These are phyloP conservation scores for Bembecia ichneumoniformis DNA, from an alignment of 2,888 invertebrate species.

Conservation along the genomic window DNA sequence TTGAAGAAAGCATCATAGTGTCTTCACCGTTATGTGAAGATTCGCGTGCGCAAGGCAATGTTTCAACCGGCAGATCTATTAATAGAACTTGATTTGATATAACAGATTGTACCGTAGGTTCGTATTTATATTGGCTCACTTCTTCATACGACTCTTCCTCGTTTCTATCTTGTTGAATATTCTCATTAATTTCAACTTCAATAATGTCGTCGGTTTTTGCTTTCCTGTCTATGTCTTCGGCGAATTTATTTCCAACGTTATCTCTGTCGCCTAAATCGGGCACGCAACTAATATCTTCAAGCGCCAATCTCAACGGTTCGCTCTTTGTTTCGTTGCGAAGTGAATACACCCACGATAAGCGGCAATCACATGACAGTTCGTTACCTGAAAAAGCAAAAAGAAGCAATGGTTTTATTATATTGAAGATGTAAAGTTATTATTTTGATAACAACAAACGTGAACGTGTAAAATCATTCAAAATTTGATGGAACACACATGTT, in stretches of 20 bases:
- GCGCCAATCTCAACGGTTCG: conserved; percentile 74
- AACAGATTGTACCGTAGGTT: conserved; percentile 35
- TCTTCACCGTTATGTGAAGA: conserved; percentile 47
- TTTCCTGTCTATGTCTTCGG: conserved; percentile 6
- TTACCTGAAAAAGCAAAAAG: conserved; percentile 76
- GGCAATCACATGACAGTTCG: conserved; percentile 84
- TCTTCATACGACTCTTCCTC: conserved; percentile 36
- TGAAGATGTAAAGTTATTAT: too few species aligned
- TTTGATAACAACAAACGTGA: too few species aligned
- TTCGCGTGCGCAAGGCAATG: conserved; percentile 43
- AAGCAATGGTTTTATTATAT: not conserved
- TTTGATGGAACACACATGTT: too few species aligned
- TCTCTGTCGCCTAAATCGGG: conserved; percentile 12
- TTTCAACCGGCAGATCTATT: conserved; percentile 40
- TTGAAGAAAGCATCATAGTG: conserved; percentile 58
- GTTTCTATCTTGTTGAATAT: conserved; percentile 29
- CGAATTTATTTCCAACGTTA: not conserved
- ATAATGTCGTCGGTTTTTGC: conserved; percentile 25
- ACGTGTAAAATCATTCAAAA: too few species aligned
- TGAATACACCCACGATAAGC: conserved; percentile 82
- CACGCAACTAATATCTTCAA: conserved; percentile 79
- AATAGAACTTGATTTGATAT: conserved; percentile 35
- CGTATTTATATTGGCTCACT: conserved; percentile 32
- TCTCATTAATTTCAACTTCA: conserved; percentile 29
- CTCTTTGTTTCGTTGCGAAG: conserved; percentile 83